These are phyloP conservation scores for Melanostigma gelatinosum DNA, from an alignment of 2,113 vertebrate species.

Conservation along the genomic window DNA sequence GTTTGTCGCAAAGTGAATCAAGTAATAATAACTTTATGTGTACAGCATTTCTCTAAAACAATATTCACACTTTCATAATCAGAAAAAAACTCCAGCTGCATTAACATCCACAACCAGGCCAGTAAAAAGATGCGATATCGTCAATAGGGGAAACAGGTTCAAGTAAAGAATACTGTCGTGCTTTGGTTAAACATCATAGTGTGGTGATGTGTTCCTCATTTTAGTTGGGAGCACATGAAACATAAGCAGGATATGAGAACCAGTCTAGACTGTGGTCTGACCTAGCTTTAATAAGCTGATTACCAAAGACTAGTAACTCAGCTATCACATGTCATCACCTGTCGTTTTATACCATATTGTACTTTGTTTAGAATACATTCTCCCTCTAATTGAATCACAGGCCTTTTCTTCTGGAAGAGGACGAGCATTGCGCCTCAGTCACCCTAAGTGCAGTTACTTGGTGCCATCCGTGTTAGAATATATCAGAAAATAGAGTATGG, in stretches of 20 bases:
- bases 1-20: conserved; percentile 53
- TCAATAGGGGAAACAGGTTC: not conserved
- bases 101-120: conserved; percentile 4
- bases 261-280: conserved; percentile 38
- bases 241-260: conserved; percentile 14
- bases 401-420: not conserved
- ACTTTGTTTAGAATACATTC: not conserved
- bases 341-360: not conserved
- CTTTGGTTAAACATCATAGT: not conserved
- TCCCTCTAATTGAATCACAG: not conserved
- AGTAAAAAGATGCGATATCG: not conserved
- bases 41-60: conserved; percentile 17
- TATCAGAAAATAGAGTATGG: not conserved
- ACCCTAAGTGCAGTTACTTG: not conserved
- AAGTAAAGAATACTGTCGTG: not conserved
- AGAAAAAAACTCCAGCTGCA: conserved; percentile 23
- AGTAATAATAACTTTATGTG: conserved; percentile 39
- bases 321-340: conserved; percentile 14
- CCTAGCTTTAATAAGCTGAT: conserved; percentile 41
- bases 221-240: conserved; percentile 11
- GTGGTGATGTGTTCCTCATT: not conserved
- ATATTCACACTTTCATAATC: conserved; percentile 38
- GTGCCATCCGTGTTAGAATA: not conserved
- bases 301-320: conserved; percentile 9
- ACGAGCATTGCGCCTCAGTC: not conserved